Conservation (phyloP, 2,888 invertebrate species). For the Morpho achilles region DNA sequence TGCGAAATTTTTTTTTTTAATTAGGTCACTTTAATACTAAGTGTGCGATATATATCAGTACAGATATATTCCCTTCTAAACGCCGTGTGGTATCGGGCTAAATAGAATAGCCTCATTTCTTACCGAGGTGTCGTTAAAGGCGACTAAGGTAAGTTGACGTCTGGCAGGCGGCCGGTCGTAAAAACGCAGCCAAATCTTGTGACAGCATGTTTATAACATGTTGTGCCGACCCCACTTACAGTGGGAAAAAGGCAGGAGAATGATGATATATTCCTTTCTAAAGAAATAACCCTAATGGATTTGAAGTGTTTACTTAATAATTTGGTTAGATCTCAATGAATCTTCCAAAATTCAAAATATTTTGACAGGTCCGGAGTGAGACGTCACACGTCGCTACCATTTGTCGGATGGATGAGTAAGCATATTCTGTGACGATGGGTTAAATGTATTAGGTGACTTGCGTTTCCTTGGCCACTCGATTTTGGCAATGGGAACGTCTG, state of each 20-base stretch:
- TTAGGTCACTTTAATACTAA: not conserved
- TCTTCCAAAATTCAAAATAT: conserved; percentile 13
- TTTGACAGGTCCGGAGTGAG: conserved; percentile 17
- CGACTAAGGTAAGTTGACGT: too few relatives aligned
- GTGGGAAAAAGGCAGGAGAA: too few relatives aligned
- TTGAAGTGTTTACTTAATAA: not conserved
- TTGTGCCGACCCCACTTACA: too few relatives aligned
- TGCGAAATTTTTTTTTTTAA: not conserved
- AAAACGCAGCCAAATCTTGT: too few relatives aligned
- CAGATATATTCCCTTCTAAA: not conserved
- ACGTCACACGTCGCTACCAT: conserved; percentile 6
- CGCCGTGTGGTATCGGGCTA: too few relatives aligned
- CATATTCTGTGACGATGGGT: conserved; percentile 12
- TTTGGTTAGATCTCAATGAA: not conserved
- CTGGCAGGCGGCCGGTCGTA: too few relatives aligned
- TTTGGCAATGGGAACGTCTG: conserved; percentile 15
- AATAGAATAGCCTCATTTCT: too few relatives aligned
- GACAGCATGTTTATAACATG: too few relatives aligned
- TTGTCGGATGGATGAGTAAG: conserved; percentile 6
- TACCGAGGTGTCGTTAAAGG: too few relatives aligned
- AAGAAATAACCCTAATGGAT: not conserved
- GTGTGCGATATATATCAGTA: not conserved
- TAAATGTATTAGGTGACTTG: conserved; percentile 31
- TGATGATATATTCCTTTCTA: not conserved
- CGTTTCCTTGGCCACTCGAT: conserved; percentile 12